Evolutionary conservation across 2,113 vertebrate species (phyloP).

Genomic region (Aptenodytes patagonicus): DNA sequence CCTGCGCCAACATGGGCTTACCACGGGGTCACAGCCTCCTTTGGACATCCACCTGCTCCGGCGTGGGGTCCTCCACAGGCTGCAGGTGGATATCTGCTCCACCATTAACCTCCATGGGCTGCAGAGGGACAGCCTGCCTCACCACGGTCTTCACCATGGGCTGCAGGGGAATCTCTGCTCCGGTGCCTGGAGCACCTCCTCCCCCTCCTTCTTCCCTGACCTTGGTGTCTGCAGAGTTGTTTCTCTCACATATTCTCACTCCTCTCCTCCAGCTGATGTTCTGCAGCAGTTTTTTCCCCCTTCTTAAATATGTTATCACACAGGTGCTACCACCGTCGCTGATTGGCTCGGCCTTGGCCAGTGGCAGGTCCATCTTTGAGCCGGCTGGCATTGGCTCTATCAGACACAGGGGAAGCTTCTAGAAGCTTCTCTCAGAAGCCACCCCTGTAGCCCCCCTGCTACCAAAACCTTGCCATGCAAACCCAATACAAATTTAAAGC

Average conservation of each 20-base stretch:
- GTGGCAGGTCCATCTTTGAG: rapidly evolving
- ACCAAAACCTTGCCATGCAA: neutral
- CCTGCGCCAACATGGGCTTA: neutral
- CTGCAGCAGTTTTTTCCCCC: too few relatives aligned
- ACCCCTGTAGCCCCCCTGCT: neutral
- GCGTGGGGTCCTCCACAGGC: too few relatives aligned
- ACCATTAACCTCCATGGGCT: neutral
- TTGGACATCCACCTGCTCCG: neutral
- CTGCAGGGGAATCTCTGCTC: neutral
- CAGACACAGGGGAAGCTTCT: too few relatives aligned
- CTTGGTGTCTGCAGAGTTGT: too few relatives aligned
- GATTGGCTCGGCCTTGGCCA: neutral
- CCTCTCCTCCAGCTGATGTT: neutral
- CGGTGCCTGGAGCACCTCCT: rapidly evolving
- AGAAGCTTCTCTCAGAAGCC: neutral
- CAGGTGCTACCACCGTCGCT: rapidly evolving
- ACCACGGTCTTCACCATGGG: rapidly evolving
- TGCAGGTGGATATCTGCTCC: neutral
- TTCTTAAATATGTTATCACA: neutral
- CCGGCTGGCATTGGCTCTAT: neutral
- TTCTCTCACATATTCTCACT: neutral
- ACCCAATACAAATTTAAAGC: neutral
- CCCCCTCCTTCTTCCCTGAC: neutral
- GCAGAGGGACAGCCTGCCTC: neutral
- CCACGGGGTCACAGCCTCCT: neutral